Percentiles rank a stretch among this genome's conserved stretches.
Evolutionary conservation across 2,113 vertebrate genomes (phyloP).

Genomic region (Bufo gargarizans): DNA sequence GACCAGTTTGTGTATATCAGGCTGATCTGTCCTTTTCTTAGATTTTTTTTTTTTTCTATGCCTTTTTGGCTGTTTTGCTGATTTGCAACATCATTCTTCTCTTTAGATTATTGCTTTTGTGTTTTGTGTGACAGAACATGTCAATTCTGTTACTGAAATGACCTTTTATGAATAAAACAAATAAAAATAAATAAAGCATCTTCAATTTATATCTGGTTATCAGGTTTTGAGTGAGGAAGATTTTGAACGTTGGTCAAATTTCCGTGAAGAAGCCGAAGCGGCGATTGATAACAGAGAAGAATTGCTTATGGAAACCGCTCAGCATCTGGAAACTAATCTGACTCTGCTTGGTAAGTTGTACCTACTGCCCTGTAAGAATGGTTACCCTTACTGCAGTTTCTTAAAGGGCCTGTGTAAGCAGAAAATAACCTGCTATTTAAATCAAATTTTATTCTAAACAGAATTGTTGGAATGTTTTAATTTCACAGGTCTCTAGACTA

Average conservation of each 20-base stretch:
- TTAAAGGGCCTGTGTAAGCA: too few relatives aligned
- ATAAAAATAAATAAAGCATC: too few relatives aligned
- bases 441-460: too few relatives aligned
- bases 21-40: too few relatives aligned
- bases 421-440: too few relatives aligned
- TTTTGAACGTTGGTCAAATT: constrained; percentile 81
- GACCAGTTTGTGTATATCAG: too few relatives aligned
- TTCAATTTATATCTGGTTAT: background rate
- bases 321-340: constrained; percentile 79
- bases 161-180: background rate
- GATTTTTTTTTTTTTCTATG: too few relatives aligned
- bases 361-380: background rate
- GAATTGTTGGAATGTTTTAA: too few relatives aligned
- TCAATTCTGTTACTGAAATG: background rate
- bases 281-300: constrained; percentile 82
- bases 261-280: constrained; percentile 81
- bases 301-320: constrained; percentile 77
- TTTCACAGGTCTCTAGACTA: too few relatives aligned
- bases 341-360: constrained; percentile 76
- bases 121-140: background rate
- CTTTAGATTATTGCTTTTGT: background rate
- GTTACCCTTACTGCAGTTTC: too few relatives aligned
- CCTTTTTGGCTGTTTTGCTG: too few relatives aligned
- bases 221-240: constrained; percentile 83
- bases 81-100: background rate